A percentile compares a stretch with the other conserved stretches of the same genome.
These are phyloP conservation scores for Pristionchus exspectatus DNA, from an alignment of 2,888 invertebrate species.

Conservation along the genomic window DNA sequence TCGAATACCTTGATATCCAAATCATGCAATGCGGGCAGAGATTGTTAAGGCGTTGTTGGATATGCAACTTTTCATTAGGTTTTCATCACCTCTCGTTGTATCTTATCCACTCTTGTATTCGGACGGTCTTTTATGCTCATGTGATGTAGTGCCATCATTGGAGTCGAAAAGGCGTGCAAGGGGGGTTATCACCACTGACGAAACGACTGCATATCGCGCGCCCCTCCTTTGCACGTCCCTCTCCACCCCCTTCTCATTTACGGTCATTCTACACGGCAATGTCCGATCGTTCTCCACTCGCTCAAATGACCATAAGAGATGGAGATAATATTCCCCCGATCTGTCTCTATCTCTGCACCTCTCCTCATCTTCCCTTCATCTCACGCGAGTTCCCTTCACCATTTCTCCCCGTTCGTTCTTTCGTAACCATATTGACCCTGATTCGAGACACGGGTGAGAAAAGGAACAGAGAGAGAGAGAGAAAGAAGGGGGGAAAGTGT, in stretches of 20 bases:
- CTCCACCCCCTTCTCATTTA: not conserved
- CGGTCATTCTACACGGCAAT: not conserved
- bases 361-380: not conserved
- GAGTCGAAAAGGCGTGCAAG: not conserved
- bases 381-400: not conserved
- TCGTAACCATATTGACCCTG: conserved; percentile 45
- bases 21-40: too few relatives aligned
- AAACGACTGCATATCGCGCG: not conserved
- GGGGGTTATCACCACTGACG: not conserved
- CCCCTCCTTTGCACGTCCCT: not conserved
- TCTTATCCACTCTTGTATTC: not conserved
- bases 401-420: not conserved
- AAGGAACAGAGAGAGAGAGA: not conserved
- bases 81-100: too few relatives aligned
- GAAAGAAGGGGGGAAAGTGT: not conserved
- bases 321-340: not conserved
- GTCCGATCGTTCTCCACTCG: conserved; percentile 1
- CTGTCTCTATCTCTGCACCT: not conserved
- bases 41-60: too few relatives aligned
- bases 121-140: not conserved
- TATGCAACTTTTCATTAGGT: too few relatives aligned
- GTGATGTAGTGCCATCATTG: not conserved
- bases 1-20: not conserved
- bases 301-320: conserved; percentile 13
- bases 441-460: conserved; percentile 31